Evolutionary conservation across 2,797 vertebrate species (phyloP), one percentile per base, ranked within the genome.

Genomic region (Furcifer pardalis): DNA sequence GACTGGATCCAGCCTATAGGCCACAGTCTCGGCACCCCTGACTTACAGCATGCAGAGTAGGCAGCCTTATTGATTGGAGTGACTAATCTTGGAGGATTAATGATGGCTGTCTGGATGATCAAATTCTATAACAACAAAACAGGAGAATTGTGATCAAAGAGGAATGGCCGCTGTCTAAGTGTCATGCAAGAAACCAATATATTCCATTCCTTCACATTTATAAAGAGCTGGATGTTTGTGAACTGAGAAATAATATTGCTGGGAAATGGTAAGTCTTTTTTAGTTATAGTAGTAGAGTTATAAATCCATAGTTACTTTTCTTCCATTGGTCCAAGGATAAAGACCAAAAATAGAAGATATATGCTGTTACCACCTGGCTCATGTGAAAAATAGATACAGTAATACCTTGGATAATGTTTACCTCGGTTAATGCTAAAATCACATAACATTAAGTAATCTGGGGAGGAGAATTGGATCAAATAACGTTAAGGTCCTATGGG

Each of bases 101-200:
- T 65, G 40, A 77, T 46, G 63, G 2, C 0, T 75, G 77, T 25
- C 69, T 83, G 37, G 73, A 79, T 69, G 74, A 89, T 19, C 73
- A 65, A 44, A 81, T 15, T 52, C 77, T 62, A 35, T 17, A 89
- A 63, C 30, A 91, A 83, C n/a, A 66, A 86, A 88, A 86, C 46
- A 0, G 40, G 27, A 1, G 23, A 74, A 46, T 71, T 79, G 76
- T 86, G 52, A 83, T 2, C 81, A n/a, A 93, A 81, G 60, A 66
- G 13, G 27, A 81, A 73, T 79, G 85, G 79, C 71, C 84, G 60
- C 59, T 84, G 81, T 83, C 35, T 40, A 84, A 62, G 52, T 15
- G 66, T 86, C 6, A 40, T 30, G 32, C 21, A 76, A 86, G 30
- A 66, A 81, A 19, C 77, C 66, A 62, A 4, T 13, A 46, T 44